A percentile compares a stretch with the other conserved stretches of the same genome.
These are phyloP conservation scores for Nomada ruficornis DNA, from an alignment of 2,888 invertebrate species.

Conservation along the genomic window DNA sequence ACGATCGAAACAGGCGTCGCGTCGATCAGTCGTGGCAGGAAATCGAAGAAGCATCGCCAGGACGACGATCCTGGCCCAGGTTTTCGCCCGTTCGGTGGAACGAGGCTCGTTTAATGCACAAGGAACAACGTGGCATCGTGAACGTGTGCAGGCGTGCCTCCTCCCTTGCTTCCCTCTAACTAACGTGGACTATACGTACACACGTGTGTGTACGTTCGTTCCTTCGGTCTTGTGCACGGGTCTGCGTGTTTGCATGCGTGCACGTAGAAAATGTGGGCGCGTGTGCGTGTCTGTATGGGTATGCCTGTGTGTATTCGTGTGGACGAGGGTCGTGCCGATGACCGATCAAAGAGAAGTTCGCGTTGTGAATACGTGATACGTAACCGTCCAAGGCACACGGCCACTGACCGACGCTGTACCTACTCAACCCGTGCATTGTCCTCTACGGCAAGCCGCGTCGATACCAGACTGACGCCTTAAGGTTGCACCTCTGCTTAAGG, in stretches of 20 bases:
- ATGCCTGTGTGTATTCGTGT: slow-evolving; percentile 24
- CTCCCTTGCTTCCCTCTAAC: slow-evolving; percentile 27
- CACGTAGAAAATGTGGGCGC: slow-evolving; percentile 9
- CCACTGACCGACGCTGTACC: slow-evolving; percentile 78
- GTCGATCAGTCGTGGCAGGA: background rate
- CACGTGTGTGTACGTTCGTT: background rate
- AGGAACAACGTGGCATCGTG: slow-evolving; percentile 51
- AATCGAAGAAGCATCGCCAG: background rate
- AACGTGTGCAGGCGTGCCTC: slow-evolving; percentile 52
- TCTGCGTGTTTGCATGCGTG: slow-evolving; percentile 20
- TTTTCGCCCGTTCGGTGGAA: slow-evolving; percentile 61
- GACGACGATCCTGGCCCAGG: slow-evolving; percentile 49
- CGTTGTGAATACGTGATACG: slow-evolving; percentile 82
- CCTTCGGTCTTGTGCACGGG: background rate
- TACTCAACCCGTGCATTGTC: slow-evolving; percentile 76
- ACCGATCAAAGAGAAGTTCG: slow-evolving; percentile 82
- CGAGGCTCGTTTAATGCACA: slow-evolving; percentile 68
- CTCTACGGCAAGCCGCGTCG: slow-evolving; percentile 42
- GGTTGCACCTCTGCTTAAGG: background rate
- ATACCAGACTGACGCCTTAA: slow-evolving; percentile 31
- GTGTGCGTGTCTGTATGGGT: slow-evolving; percentile 4
- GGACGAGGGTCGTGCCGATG: slow-evolving; percentile 82
- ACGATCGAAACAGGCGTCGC: slow-evolving; percentile 7
- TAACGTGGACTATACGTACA: slow-evolving; percentile 15
- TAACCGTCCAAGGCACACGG: slow-evolving; percentile 80